phyloP scores from a whole-genome alignment of 2,797 vertebrate species.

The Gallinago solitaria region DNA sequence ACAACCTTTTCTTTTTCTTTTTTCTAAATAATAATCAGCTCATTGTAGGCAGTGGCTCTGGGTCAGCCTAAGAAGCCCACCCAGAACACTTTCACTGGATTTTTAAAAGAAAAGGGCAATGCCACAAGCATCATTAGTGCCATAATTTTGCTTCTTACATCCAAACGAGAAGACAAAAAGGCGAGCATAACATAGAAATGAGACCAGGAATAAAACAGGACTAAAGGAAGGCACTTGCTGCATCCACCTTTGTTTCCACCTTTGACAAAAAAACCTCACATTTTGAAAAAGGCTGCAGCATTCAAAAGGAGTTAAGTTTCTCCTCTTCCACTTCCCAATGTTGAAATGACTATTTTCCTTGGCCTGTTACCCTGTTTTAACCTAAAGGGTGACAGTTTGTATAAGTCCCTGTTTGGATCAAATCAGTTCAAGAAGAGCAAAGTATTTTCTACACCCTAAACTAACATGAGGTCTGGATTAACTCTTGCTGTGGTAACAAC shows the following conservation, averaged over 20 bases:
- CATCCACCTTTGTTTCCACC: background rate
- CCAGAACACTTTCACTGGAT: background rate
- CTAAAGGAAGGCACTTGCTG: background rate
- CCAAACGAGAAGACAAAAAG: background rate
- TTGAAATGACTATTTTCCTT: background rate
- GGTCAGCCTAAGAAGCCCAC: background rate
- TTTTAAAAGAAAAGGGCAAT: background rate
- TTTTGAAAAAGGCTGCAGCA: background rate
- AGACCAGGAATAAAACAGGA: background rate
- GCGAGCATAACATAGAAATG: background rate
- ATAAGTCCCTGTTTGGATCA: background rate
- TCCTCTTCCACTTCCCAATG: background rate
- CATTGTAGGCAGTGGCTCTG: background rate
- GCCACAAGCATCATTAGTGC: background rate
- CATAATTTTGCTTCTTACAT: background rate
- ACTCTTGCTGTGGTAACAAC: background rate
- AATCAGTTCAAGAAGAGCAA: background rate
- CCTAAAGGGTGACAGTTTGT: background rate
- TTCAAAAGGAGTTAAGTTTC: background rate
- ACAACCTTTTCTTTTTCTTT: background rate
- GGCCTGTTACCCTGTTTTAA: background rate
- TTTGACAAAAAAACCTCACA: rapidly evolving
- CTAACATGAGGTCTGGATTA: background rate
- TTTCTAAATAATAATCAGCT: background rate
- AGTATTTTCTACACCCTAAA: background rate